Conservation (phyloP, 2,797 vertebrate species). For the Myotis vivesi region DNA sequence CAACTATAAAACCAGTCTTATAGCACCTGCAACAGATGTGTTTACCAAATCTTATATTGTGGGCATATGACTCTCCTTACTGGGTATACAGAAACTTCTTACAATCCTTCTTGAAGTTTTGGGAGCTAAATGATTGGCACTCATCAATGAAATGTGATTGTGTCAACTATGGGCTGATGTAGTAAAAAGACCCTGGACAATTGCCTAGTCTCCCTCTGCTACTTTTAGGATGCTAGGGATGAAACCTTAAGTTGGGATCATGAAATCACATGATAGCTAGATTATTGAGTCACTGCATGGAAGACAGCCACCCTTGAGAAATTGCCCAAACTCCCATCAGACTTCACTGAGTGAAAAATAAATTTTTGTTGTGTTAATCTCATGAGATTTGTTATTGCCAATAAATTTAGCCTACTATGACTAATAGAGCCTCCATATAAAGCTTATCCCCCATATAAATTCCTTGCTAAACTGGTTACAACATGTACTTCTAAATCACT, state of each 20-base stretch:
- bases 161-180: background rate
- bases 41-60: slow-evolving; percentile 29
- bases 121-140: background rate
- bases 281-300: background rate
- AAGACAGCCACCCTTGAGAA: background rate
- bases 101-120: background rate
- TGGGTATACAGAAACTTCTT: background rate
- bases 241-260: background rate
- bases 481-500: background rate
- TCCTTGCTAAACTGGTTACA: background rate
- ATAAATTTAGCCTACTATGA: background rate
- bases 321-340: background rate
- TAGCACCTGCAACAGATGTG: background rate
- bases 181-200: background rate
- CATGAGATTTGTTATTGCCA: background rate
- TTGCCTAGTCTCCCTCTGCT: background rate
- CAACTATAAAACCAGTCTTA: background rate
- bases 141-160: background rate
- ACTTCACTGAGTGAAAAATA: background rate
- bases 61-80: background rate
- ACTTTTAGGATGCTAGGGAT: background rate
- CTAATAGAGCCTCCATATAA: background rate
- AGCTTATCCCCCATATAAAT: background rate
- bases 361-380: background rate
- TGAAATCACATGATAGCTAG: background rate